Evolutionary conservation across 2,888 invertebrate genomes (phyloP), one percentile per base, ranked within the genome.

Genomic region (Zelleria hepariella): DNA sequence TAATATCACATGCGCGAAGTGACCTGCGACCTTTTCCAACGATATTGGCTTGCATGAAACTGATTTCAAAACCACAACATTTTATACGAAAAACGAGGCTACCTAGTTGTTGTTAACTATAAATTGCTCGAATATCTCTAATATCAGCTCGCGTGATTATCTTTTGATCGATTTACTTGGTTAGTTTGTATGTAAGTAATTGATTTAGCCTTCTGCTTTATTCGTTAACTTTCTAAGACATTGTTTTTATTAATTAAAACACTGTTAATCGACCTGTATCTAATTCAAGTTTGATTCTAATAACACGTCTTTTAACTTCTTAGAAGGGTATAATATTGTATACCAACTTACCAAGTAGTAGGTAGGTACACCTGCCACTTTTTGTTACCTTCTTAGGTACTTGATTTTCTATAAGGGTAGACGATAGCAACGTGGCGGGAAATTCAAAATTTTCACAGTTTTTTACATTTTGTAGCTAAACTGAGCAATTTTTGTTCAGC

Each of bases 1-100:
- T n/a, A n/a, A n/a, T 49, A 49, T 49, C 49, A 49, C 21, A 49
- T 49, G 49, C 59, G 60, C 32, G 48, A 64, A 66, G 63, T 76
- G 71, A 73, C 74, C 72, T 73, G 67, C 73, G 78, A 70, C 72
- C 72, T 73, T 68, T 53, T 10, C 49, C 51, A 24, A 58, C 59
- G 20, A n/a, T 49, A 49, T 49, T 63, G 54, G 60, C 58, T 58
- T 52, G 72, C 65, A 67, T 64, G 65, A 75, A 73, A 74, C 68
- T 62, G 66, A 71, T 80, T 79, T 77, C 72, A 66, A 71, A 80
- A 81, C 73, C 66, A 60, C 72, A 72, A 64, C 60, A 62, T 63
- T n/a, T n/a, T n/a, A n/a, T 42, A 42, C 15, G 10, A 42, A 42
- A 42, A 42, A 42, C 32, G 32, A 42, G 32, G 32, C 32, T 42